These are phyloP conservation scores for Crotophaga sulcirostris DNA, from an alignment of 2,113 vertebrate species.

Conservation along the genomic window DNA sequence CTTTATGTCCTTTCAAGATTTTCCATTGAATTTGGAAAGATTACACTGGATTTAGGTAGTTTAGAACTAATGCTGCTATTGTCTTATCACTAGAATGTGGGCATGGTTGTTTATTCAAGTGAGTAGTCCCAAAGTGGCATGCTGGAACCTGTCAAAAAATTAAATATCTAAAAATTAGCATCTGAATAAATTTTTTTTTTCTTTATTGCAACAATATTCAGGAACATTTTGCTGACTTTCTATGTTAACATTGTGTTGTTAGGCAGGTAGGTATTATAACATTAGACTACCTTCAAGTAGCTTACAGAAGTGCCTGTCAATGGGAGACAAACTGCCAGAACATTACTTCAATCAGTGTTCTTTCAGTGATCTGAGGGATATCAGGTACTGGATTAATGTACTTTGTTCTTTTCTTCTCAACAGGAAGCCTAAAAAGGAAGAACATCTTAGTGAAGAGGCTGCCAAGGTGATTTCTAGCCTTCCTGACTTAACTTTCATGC, in stretches of 20 bases:
- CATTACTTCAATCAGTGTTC: background rate
- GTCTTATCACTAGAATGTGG: background rate
- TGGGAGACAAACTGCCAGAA: conserved; percentile 25
- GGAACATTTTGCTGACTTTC: background rate
- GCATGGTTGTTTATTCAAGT: background rate
- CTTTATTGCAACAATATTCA: background rate
- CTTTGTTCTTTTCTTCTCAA: conserved; percentile 45
- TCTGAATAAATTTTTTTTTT: background rate
- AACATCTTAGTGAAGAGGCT: conserved; percentile 93
- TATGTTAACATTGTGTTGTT: background rate
- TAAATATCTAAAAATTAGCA: background rate
- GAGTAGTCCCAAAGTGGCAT: background rate
- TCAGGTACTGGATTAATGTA: conserved; percentile 25
- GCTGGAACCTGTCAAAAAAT: background rate
- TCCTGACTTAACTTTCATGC: conserved; percentile 93
- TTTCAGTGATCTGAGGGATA: background rate
- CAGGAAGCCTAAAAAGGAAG: conserved; percentile 91
- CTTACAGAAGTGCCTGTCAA: conserved; percentile 10
- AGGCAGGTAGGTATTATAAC: conserved; percentile 8
- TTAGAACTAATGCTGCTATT: background rate
- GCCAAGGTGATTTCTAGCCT: conserved; percentile 84
- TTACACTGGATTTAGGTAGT: background rate
- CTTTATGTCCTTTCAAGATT: background rate
- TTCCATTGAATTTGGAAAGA: background rate
- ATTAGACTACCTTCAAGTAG: background rate